Conservation (phyloP, 2,888 invertebrate genomes). For the Platerodrilus igneus region DNA sequence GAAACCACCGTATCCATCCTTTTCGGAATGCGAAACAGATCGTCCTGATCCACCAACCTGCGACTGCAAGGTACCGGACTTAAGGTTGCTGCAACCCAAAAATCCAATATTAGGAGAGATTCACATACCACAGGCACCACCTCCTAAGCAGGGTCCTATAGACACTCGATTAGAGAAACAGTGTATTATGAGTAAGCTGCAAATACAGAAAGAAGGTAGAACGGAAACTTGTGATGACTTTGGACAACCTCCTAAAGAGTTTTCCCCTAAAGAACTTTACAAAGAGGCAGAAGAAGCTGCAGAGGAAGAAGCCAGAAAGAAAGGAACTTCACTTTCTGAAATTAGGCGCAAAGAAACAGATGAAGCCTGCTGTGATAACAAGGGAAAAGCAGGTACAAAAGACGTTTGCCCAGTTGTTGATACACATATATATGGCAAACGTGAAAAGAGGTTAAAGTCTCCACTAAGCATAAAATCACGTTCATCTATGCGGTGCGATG, state of each 20-base stretch:
- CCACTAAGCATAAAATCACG: too few species aligned
- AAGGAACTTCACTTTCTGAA: not conserved
- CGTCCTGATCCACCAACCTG: conserved; percentile 30
- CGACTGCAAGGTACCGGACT: conserved; percentile 25
- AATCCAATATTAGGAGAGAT: conserved; percentile 22
- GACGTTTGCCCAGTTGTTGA: conserved; percentile 5
- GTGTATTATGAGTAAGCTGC: conserved; percentile 28
- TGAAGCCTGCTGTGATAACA: not conserved
- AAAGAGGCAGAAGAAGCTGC: not conserved
- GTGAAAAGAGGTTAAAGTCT: too few species aligned
- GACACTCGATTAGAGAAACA: conserved; percentile 31
- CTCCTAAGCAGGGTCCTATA: conserved; percentile 27
- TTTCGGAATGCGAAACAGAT: conserved; percentile 33
- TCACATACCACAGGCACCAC: conserved; percentile 22
- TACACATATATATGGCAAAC: conserved; percentile 9
- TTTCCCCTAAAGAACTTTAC: conserved; percentile 27
- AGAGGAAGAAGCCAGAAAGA: not conserved
- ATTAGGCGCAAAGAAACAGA: not conserved
- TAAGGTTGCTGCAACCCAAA: conserved; percentile 31
- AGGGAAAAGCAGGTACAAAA: conserved; percentile 4
- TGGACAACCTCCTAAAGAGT: conserved; percentile 24
- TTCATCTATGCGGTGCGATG: too few species aligned
- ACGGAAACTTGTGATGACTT: conserved; percentile 31
- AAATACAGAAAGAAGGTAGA: conserved; percentile 23
- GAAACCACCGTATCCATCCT: conserved; percentile 33